Evolutionary conservation across 2,888 invertebrate species (phyloP).

Genomic region (Auanema freiburgensis): DNA sequence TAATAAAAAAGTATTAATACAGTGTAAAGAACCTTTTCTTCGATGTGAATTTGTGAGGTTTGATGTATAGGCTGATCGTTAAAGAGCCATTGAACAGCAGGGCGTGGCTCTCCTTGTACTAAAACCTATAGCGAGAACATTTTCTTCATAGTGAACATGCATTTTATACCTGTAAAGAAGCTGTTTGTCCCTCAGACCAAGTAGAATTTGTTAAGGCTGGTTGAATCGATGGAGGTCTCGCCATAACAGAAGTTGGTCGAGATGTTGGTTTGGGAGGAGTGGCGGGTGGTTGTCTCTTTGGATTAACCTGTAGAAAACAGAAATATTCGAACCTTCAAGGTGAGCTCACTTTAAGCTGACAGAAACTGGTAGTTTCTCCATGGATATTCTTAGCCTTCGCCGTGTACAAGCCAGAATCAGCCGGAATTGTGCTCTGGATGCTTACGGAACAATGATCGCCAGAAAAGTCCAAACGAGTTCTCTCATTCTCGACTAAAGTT

Average conservation of each 20-base stretch:
- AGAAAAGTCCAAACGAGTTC: conserved; percentile 77
- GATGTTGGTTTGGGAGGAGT: conserved; percentile 25
- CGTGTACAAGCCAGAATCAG: conserved; percentile 55
- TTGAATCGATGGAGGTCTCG: conserved; percentile 48
- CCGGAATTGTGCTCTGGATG: conserved; percentile 64
- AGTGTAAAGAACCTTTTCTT: conserved; percentile 7
- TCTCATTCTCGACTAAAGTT: conserved; percentile 81
- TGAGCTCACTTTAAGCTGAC: conserved; percentile 50
- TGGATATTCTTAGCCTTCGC: conserved; percentile 74
- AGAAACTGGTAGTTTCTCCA: conserved; percentile 61
- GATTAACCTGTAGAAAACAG: conserved; percentile 14
- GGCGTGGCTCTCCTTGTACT: conserved; percentile 55
- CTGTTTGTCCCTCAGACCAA: conserved; percentile 51
- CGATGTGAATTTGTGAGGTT: conserved; percentile 33
- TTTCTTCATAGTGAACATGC: neutral
- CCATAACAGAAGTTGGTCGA: conserved; percentile 11
- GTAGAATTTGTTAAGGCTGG: conserved; percentile 57
- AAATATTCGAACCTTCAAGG: no score
- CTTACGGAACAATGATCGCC: conserved; percentile 74
- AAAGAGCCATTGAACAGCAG: conserved; percentile 58
- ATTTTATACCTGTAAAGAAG: conserved; percentile 40
- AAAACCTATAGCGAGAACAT: conserved; percentile 39
- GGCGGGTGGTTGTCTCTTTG: conserved; percentile 22
- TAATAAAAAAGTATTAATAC: neutral
- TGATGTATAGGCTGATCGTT: conserved; percentile 49